A percentile compares a stretch with the other conserved stretches of the same genome.
Evolutionary conservation across 1,140 invertebrate genomes (phyloP).

Genomic region (Solenopsis fugax): DNA sequence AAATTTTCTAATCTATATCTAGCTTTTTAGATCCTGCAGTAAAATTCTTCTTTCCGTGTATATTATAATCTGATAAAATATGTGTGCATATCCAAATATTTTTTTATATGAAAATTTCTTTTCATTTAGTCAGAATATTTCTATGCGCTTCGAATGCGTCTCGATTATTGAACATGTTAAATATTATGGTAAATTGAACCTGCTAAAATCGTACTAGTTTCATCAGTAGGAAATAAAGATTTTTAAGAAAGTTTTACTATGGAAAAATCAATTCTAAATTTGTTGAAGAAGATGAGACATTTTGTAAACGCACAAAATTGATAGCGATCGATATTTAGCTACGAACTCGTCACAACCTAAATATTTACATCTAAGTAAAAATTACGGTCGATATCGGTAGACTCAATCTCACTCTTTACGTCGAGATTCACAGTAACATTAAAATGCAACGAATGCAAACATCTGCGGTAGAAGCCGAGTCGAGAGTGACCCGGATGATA

Average conservation of each 20-base stretch:
- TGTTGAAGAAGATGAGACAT: not conserved
- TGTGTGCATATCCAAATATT: not conserved
- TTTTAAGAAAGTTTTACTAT: conserved; percentile 2
- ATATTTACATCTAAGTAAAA: conserved; percentile 54
- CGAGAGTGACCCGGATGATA: conserved; percentile 14
- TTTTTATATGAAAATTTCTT: not conserved
- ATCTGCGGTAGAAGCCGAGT: conserved; percentile 23
- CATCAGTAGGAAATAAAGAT: not conserved
- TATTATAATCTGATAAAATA: not conserved
- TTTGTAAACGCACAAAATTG: conserved; percentile 4
- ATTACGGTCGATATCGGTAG: conserved; percentile 49
- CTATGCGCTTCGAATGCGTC: not conserved
- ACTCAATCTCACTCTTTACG: conserved; percentile 47
- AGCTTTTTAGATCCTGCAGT: no score
- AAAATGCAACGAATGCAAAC: conserved; percentile 62
- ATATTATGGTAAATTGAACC: not conserved
- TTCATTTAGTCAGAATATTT: not conserved
- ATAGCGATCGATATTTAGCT: conserved; percentile 27
- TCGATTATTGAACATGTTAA: not conserved
- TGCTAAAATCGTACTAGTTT: not conserved
- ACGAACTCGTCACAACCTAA: conserved; percentile 36
- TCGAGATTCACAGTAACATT: conserved; percentile 51
- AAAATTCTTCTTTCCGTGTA: not conserved
- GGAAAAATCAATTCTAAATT: conserved; percentile 2
- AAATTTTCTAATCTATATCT: no score